These are phyloP conservation scores for Athalia circularis DNA, from an alignment of 2,888 invertebrate species.

Conservation along the genomic window DNA sequence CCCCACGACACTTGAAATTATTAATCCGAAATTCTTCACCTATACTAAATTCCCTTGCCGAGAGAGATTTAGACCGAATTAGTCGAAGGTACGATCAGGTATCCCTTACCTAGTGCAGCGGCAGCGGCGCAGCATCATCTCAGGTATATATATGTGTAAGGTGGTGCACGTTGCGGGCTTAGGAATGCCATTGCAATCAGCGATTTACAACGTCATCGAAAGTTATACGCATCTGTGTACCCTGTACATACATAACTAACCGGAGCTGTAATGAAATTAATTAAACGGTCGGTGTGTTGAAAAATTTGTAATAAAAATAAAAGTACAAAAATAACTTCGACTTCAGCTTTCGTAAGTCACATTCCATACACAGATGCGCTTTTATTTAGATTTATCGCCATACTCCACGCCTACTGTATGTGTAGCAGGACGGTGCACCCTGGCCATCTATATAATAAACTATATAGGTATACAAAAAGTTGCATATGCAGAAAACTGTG, in stretches of 20 bases:
- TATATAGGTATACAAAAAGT: neutral
- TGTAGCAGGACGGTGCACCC: neutral
- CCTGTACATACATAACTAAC: no score
- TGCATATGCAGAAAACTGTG: neutral
- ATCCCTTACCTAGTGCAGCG: no score
- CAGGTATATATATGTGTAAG: no score
- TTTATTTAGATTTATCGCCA: slow-evolving; percentile 35
- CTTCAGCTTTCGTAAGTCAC: slow-evolving; percentile 22
- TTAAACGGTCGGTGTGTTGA: neutral
- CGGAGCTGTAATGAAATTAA: slow-evolving; percentile 35
- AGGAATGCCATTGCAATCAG: slow-evolving; percentile 39
- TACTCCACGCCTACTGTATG: neutral
- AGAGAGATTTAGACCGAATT: slow-evolving; percentile 59
- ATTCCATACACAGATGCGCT: slow-evolving; percentile 15
- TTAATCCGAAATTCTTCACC: slow-evolving; percentile 61
- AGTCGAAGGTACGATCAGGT: slow-evolving; percentile 47
- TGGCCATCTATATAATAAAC: neutral
- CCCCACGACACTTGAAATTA: slow-evolving; percentile 56
- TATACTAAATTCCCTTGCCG: slow-evolving; percentile 54
- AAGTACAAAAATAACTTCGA: neutral
- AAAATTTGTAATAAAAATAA: neutral
- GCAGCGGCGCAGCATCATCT: no score
- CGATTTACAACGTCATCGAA: slow-evolving; percentile 28
- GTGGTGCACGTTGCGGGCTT: neutral
- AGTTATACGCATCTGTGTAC: neutral